Conservation (phyloP, 1,140 invertebrate species). For the Helicoverpa zea region DNA sequence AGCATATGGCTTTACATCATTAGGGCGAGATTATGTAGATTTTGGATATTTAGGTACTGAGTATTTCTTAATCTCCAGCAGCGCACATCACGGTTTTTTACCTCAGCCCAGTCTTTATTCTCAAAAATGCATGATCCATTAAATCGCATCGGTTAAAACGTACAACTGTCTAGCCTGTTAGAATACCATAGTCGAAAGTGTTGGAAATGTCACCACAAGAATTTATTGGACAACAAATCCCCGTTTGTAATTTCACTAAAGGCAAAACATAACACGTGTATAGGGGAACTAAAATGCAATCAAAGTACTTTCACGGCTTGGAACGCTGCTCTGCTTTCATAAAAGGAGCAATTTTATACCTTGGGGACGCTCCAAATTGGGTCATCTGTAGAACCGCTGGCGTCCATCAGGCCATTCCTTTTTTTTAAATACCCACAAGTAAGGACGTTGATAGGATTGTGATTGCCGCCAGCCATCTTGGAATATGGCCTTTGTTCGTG, state of each 20-base stretch:
- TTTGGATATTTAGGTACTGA: too few species aligned
- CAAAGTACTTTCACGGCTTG: constrained; percentile 44
- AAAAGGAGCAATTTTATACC: constrained; percentile 63
- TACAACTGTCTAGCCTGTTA: constrained; percentile 9
- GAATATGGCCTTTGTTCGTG: constrained; percentile 64
- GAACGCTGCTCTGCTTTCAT: constrained; percentile 52
- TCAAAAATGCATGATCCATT: not conserved
- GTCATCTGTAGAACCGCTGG: constrained; percentile 49
- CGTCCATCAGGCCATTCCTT: constrained; percentile 48
- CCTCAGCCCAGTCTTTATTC: not conserved
- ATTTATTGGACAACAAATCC: constrained; percentile 1
- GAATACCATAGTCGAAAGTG: constrained; percentile 1
- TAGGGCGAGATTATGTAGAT: too few species aligned
- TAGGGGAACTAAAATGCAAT: constrained; percentile 31
- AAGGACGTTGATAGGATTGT: constrained; percentile 45
- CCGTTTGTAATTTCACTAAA: constrained; percentile 40
- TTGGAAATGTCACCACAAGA: not conserved
- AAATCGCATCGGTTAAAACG: not conserved
- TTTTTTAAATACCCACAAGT: constrained; percentile 53
- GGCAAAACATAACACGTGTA: constrained; percentile 24
- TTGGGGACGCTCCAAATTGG: constrained; percentile 61
- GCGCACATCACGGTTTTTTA: too few species aligned
- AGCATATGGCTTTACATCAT: too few species aligned
- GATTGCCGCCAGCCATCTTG: constrained; percentile 60
- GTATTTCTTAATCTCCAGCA: too few species aligned